Percentiles rank a stretch among this genome's conserved stretches.
These are phyloP conservation scores for Mionectes olivaceus DNA, from an alignment of 2,797 vertebrate species.

Conservation along the genomic window DNA sequence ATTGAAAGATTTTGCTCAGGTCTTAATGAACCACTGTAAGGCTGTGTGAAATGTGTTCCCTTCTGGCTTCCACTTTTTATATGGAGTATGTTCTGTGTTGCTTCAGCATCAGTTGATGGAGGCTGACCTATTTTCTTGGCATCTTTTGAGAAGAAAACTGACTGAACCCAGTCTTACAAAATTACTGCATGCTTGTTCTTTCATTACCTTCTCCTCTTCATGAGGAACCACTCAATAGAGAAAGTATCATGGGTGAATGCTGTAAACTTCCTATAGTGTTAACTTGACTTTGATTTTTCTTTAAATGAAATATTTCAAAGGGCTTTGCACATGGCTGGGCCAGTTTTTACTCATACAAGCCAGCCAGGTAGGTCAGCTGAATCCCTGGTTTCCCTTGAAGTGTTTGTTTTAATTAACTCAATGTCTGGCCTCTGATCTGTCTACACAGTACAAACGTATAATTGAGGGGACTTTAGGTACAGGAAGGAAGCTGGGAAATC, in stretches of 20 bases:
- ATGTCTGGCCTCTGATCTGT: conserved; percentile 3
- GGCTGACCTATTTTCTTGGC: background rate
- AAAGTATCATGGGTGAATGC: background rate
- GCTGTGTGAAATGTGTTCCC: background rate
- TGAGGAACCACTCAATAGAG: background rate
- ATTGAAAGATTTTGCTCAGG: background rate
- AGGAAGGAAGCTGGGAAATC: conserved; percentile 31
- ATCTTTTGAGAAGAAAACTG: background rate
- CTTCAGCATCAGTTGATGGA: background rate
- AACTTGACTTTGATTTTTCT: background rate
- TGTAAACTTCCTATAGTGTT: background rate
- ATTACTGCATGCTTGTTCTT: background rate
- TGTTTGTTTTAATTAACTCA: conserved; percentile 30
- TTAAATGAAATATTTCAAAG: background rate
- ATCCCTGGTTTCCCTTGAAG: conserved; percentile 4
- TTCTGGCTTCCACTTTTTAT: background rate
- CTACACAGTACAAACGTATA: background rate
- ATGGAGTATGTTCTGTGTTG: background rate
- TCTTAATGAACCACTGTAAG: background rate
- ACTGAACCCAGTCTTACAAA: background rate
- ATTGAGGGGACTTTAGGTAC: background rate
- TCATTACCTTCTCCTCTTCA: background rate
- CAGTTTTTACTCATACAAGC: background rate
- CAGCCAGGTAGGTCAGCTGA: background rate
- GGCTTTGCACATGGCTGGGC: background rate